These are phyloP conservation scores for Ryuthela nishihirai DNA, from an alignment of 2,888 invertebrate species.

Conservation along the genomic window DNA sequence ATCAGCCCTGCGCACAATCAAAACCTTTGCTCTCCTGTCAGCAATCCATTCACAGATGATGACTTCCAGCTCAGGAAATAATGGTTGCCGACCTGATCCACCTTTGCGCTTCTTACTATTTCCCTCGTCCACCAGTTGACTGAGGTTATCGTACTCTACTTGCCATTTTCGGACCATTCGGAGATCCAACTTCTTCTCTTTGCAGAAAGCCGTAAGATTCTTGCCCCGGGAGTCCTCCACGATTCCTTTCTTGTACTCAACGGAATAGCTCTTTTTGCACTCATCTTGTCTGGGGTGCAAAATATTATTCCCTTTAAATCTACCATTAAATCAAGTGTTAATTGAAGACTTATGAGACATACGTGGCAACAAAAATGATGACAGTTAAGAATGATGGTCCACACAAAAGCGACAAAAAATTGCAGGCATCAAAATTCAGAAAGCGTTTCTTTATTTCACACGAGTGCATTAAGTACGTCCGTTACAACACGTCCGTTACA, in stretches of 20 bases:
- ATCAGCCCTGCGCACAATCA: slow-evolving; percentile 6
- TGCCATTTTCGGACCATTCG: neutral
- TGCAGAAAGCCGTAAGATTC: slow-evolving; percentile 1
- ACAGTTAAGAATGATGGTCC: no score
- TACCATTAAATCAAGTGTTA: no score
- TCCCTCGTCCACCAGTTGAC: slow-evolving; percentile 8
- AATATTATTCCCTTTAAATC: no score
- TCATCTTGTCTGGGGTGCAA: neutral
- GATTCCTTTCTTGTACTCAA: neutral
- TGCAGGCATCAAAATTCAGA: no score
- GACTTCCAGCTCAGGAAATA: slow-evolving; percentile 9
- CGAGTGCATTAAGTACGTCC: no score
- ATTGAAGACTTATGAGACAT: no score
- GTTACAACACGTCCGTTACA: no score
- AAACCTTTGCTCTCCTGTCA: slow-evolving; percentile 7
- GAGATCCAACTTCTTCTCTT: slow-evolving; percentile 6
- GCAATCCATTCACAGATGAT: slow-evolving; percentile 5
- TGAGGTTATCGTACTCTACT: slow-evolving; percentile 4
- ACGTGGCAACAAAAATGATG: no score
- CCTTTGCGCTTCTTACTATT: slow-evolving; percentile 9
- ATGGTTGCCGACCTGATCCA: slow-evolving; percentile 11
- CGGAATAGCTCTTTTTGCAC: neutral
- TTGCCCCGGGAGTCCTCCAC: slow-evolving; percentile 2
- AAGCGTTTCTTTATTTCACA: no score
- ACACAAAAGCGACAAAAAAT: no score